Conservation (phyloP, 92 coral and sea anemone species). For the Chrysogorgia sp. region DNA sequence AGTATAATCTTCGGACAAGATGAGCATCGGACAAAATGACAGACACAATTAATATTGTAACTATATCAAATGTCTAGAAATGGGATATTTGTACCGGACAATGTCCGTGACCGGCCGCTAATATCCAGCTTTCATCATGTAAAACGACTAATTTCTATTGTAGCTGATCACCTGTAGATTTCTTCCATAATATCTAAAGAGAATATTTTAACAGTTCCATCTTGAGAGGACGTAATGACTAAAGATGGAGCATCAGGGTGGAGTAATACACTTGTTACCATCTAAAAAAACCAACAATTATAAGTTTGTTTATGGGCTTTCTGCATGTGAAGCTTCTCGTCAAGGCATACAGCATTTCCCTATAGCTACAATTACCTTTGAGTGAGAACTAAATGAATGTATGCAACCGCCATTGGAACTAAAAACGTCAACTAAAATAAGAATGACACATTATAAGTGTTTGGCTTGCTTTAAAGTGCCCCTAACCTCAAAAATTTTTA, state of each 20-base stretch:
- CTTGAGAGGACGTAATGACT: slow-evolving; percentile 90
- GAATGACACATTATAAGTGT: not conserved
- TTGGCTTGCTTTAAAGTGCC: too few species aligned
- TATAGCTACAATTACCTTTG: slow-evolving; percentile 23
- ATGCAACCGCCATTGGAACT: slow-evolving; percentile 51
- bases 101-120: too few species aligned
- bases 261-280: slow-evolving; percentile 79
- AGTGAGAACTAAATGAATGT: slow-evolving; percentile 27
- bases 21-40: too few species aligned
- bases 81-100: too few species aligned
- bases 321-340: slow-evolving; percentile 75
- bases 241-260: slow-evolving; percentile 89
- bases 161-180: slow-evolving; percentile 95
- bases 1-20: too few species aligned
- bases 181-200: slow-evolving; percentile 96
- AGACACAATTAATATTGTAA: too few species aligned
- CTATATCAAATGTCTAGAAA: too few species aligned
- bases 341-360: slow-evolving; percentile 54
- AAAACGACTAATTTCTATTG: too few species aligned
- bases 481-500: too few species aligned
- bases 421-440: slow-evolving; percentile 82
- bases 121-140: too few species aligned
- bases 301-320: slow-evolving; percentile 17
- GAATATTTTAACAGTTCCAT: slow-evolving; percentile 86
- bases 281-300: slow-evolving; percentile 52